Base-by-base conservation (phyloP, 2,888 invertebrate species). In the Terebella lapidaria region DNA sequence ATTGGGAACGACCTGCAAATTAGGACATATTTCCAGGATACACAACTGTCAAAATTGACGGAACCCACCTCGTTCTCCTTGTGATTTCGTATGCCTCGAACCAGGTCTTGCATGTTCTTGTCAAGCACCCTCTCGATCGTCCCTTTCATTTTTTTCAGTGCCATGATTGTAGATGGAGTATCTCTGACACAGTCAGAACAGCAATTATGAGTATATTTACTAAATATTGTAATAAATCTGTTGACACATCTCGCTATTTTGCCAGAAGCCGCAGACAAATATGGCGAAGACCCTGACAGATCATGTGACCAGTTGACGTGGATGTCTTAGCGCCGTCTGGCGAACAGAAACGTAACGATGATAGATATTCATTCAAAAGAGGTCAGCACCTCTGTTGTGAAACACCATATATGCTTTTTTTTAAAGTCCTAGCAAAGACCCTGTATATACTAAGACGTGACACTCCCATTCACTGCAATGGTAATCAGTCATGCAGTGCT, bases 51-150 rank as follows among this genome's bases (percentile, higher is more conserved):
- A n/a, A n/a, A n/a, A n/a, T n/a, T n/a, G n/a, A n/a, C n/a, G n/a
- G n/a, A n/a, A n/a, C n/a, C n/a, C 86, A 96, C 97, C 91, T 99
- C 99, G 86, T 94, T 96, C 84, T 99, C 97, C 86, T 97, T 99
- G 83, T 99, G 97, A 84, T 99, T 99, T 77, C 99, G 85, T 76
- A 99, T 97, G 72, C 99, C 99, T 68, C 99, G 88, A 61, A 99
- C 99, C 75, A 99, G 86, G 86, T 99, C 99, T 66, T 96, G 96
- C 72, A 99, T 84, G 84, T 96, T 99, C 86, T 99, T 99, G 84
- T 99, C 99, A 84, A 99, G 95, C 88, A 99, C 93, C 76, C 99
- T 88, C 83, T 99, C 97, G 74, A 99, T 88, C 82, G 97, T 97
- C 69, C 95, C 95, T 84, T 94, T 96, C 74, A 97, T 96, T 85